Evolutionary conservation across 2,113 vertebrate genomes (phyloP).

Genomic region (Pao palembangensis): DNA sequence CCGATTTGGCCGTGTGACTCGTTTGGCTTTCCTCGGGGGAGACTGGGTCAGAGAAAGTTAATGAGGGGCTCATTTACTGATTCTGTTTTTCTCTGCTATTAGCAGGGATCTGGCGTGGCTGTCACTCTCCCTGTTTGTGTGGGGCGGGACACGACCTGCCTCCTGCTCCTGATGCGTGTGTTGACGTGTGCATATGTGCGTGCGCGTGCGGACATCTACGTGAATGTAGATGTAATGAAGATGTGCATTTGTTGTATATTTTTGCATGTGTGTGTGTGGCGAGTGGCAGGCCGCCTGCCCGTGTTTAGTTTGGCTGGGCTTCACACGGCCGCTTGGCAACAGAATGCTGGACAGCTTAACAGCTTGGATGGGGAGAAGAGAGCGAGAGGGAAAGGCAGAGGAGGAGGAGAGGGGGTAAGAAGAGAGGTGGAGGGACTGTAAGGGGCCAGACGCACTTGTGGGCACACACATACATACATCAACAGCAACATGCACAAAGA

Average conservation of each 20-base stretch:
- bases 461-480: slow-evolving; percentile 14
- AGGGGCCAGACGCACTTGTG: slow-evolving; percentile 46
- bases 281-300: slow-evolving; percentile 85
- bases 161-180: slow-evolving; percentile 33
- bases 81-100: slow-evolving; percentile 69
- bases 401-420: slow-evolving; percentile 44
- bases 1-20: slow-evolving; percentile 62
- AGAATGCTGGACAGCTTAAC: slow-evolving; percentile 83
- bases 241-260: slow-evolving; percentile 25
- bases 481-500: slow-evolving; percentile 25
- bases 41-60: slow-evolving; percentile 68
- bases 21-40: slow-evolving; percentile 57
- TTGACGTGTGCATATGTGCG: slow-evolving; percentile 14
- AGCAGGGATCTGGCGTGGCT: slow-evolving; percentile 50
- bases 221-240: slow-evolving; percentile 31
- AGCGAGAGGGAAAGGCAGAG: slow-evolving; percentile 55
- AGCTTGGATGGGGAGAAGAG: slow-evolving; percentile 71
- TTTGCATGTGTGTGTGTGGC: slow-evolving; percentile 63
- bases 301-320: slow-evolving; percentile 95
- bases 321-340: slow-evolving; percentile 90
- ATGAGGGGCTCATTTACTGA: slow-evolving; percentile 76
- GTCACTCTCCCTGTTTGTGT: slow-evolving; percentile 51
- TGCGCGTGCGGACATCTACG: slow-evolving; percentile 20
- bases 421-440: slow-evolving; percentile 59
- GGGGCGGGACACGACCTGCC: slow-evolving; percentile 56